Evolutionary conservation across 2,888 invertebrate species (phyloP).

Genomic region (Cataglyphis cursor): DNA sequence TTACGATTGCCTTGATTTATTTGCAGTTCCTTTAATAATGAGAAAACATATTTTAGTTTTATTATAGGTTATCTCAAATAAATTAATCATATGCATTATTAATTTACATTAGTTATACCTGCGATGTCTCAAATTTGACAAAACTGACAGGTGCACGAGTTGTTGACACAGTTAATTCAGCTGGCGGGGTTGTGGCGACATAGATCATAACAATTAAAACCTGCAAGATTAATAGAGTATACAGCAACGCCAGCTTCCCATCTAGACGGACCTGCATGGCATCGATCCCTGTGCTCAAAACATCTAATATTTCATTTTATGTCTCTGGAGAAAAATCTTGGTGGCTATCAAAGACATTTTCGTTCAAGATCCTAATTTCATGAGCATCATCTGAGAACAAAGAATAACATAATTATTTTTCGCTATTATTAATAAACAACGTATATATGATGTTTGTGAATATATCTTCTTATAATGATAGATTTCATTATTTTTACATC

Average conservation of each 20-base stretch:
- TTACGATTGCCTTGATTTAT: slow-evolving; percentile 65
- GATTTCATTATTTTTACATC: too few species aligned
- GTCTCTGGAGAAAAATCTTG: slow-evolving; percentile 50
- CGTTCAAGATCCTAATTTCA: slow-evolving; percentile 34
- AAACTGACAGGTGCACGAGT: slow-evolving; percentile 82
- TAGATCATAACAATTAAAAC: slow-evolving; percentile 85
- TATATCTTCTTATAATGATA: background rate
- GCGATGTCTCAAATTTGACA: slow-evolving; percentile 77
- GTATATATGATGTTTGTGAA: background rate
- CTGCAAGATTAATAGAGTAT: slow-evolving; percentile 84
- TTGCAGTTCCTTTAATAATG: slow-evolving; percentile 67
- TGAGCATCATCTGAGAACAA: slow-evolving; percentile 52
- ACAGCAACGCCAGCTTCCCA: slow-evolving; percentile 84
- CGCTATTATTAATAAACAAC: background rate
- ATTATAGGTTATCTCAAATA: slow-evolving; percentile 1
- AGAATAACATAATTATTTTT: background rate
- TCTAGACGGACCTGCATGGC: slow-evolving; percentile 85
- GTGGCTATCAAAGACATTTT: slow-evolving; percentile 59
- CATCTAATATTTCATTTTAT: slow-evolving; percentile 68
- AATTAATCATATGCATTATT: background rate
- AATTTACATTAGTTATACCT: slow-evolving; percentile 57
- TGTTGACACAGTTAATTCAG: slow-evolving; percentile 76
- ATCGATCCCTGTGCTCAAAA: slow-evolving; percentile 69
- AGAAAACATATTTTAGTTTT: background rate
- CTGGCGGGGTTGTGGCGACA: slow-evolving; percentile 83